Base-by-base conservation (phyloP, 2,113 vertebrate species). In the Pseudolaguvia tuberculata region DNA sequence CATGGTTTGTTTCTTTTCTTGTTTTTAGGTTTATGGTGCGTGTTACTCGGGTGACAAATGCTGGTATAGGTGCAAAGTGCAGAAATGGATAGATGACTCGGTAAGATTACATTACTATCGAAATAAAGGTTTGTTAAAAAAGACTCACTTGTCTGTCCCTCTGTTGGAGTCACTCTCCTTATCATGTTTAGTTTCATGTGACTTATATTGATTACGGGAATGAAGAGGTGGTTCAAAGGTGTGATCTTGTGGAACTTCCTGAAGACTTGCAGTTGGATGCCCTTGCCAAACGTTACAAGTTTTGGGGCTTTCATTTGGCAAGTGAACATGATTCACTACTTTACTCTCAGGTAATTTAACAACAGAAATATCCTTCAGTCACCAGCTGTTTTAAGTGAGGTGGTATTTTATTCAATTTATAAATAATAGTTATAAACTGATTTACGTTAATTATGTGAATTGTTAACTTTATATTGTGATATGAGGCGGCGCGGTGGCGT, bases 131-230 rank as follows among this genome's bases (percentile, higher is more conserved):
- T 63, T 45, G 39, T 45, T 45, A 6, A 62, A 35, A 62, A 45
- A n/a, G 39, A 42, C 6, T 56, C 2, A 20, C n/a, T 25, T 65
- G 12, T 18, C 27, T 61, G 11, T 42, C 12, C 31, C 8, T 2
- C 11, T n/a, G 21, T 25, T 15, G 9, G 1, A 8, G 15, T 23
- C 15, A 56, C 14, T 63, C 9, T 48, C 5, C 12, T 55, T 72
- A 10, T 67, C 65, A 55, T 77, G 25, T 68, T 39, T 39, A 83
- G 82, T 82, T 84, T 66, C 45, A 72, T 42, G 89, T 92, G n/a
- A 88, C 87, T 23, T 93, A 93, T 57, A 79, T 92, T 61, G 92
- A 93, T 80, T 92, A 92, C 81, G 89, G 92, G 85, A 94, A 94
- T 85, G 83, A 82, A 20, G 90, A 92, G 83, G 75, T 88, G 81